These are phyloP conservation scores for Eutolmus rufibarbis DNA, from an alignment of 2,888 invertebrate genomes.

Conservation along the genomic window DNA sequence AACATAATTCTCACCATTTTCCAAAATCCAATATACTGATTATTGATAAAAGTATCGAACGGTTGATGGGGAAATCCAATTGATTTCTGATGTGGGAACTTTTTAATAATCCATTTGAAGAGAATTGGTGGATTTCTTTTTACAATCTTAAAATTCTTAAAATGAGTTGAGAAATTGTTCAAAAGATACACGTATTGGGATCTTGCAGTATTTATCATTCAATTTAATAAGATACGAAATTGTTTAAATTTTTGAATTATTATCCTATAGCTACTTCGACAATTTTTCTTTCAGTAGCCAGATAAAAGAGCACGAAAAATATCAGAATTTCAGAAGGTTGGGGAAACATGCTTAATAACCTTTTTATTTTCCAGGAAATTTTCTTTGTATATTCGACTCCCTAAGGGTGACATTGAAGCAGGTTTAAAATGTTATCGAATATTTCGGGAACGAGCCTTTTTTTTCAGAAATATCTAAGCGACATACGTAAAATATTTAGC, in stretches of 20 bases:
- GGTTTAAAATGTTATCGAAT: neutral
- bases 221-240: neutral
- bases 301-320: neutral
- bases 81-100: slow-evolving; percentile 17
- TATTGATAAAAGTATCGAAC: slow-evolving; percentile 14
- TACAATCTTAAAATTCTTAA: neutral
- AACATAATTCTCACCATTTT: neutral
- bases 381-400: neutral
- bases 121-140: neutral
- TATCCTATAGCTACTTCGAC: neutral
- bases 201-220: neutral
- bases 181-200: neutral
- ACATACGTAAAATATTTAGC: neutral
- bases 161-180: neutral
- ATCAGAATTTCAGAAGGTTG: neutral
- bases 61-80: neutral
- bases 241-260: neutral
- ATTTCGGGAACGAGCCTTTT: neutral
- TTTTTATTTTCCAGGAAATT: neutral
- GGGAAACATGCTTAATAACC: neutral
- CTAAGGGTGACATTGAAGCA: neutral
- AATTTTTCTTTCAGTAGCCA: neutral
- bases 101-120: neutral
- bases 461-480: neutral
- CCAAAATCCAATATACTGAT: neutral